Base-by-base conservation (phyloP, 1,140 invertebrate genomes). In the Drosophila tani region DNA sequence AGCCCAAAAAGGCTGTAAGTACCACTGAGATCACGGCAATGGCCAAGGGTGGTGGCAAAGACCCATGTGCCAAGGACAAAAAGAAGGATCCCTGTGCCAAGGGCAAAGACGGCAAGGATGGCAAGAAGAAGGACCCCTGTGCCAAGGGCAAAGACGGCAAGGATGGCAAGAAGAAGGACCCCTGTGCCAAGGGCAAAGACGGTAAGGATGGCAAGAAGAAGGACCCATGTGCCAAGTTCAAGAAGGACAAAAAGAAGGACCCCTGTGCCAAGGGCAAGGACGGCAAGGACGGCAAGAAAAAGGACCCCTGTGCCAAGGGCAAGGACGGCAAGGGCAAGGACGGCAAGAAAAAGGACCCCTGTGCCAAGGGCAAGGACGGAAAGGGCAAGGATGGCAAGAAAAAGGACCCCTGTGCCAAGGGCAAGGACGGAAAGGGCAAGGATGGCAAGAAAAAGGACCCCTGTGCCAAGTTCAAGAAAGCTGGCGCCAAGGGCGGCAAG, bases 381-480 rank as follows among this genome's bases (percentile, higher is more conserved):
- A 76, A 80, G 21, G 68, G 29, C 29, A 32, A 32, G 29, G 29
- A 32, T 9, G 8, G 12, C 73, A 60, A 74, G 4, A 46, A 71
- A 19, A 24, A 24, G 21, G 69, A 71, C 27, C 49, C 59, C 9
- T 63, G 76, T 17, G 75, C 38, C 35, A 71, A 75, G 21, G 71
- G 56, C 9, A 74, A 76, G 21, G 73, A 65, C 5, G 58, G 21
- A 3, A 79, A 21, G 65, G 38, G 0, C 19, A 75, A 71, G 32
- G 50, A n/a, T n/a, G 55, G 49, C 7, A 78, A 82, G 15, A 78
- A 74, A 32, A 50, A 67, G 14, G 73, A 77, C 35, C 62, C 81
- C 0, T 85, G 77, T 14, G 67, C 63, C 32, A 69, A 81, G 49
- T 73, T 62, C 45, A 79, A 67, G 45, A 71, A 69, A 32, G 55